Conservation (phyloP, 1,140 invertebrate genomes). For the Neotoxoptera formosana region DNA sequence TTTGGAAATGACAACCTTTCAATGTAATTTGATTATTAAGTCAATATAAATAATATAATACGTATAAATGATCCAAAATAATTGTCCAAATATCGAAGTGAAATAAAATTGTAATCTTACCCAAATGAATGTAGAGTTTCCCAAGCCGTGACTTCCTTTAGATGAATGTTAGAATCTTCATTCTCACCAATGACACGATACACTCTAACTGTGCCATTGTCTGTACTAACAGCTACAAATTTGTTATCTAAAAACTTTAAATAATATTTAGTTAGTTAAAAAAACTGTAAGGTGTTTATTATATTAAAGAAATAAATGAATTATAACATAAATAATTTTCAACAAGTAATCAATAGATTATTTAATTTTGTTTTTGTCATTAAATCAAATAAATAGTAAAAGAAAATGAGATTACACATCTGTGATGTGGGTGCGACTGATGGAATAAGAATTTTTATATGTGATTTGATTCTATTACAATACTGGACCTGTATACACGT, state of each 20-base stretch:
- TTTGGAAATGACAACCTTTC: background rate
- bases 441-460: background rate
- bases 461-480: background rate
- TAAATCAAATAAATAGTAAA: background rate
- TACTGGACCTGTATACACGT: background rate
- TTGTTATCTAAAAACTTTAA: conserved; percentile 71
- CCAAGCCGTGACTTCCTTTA: conserved; percentile 68
- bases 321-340: background rate
- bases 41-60: background rate
- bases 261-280: conserved; percentile 42
- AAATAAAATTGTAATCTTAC: conserved; percentile 62
- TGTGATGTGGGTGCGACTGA: background rate
- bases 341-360: background rate
- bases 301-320: background rate
- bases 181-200: conserved; percentile 70
- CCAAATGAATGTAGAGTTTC: conserved; percentile 69
- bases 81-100: background rate
- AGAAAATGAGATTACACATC: background rate
- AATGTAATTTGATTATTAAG: background rate
- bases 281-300: background rate
- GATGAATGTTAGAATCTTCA: conserved; percentile 63
- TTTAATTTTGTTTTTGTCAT: background rate
- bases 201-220: conserved; percentile 71
- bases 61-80: background rate
- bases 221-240: conserved; percentile 71